phyloP scores from a whole-genome alignment of 2,113 vertebrate species.

The Sialia sialis region DNA sequence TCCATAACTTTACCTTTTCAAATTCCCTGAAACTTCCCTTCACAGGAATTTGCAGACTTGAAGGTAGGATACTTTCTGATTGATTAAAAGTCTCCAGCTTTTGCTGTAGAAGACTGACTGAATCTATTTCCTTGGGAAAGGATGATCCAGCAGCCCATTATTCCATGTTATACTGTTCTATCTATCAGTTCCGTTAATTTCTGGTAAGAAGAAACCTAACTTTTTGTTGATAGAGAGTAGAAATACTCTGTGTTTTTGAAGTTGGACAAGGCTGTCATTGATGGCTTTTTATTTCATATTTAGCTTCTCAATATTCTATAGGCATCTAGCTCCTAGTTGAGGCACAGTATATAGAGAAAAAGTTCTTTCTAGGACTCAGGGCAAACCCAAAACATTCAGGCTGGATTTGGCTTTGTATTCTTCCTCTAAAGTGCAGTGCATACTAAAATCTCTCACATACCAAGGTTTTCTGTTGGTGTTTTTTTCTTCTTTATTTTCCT shows the following conservation, averaged over 20 bases:
- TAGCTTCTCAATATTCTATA: conserved; percentile 22
- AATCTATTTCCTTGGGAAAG: neutral
- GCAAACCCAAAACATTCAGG: conserved; percentile 42
- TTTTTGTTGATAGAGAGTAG: neutral
- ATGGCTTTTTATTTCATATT: neutral
- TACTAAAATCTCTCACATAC: conserved; percentile 43
- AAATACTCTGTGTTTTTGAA: neutral
- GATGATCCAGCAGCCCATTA: neutral
- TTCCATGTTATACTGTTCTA: neutral
- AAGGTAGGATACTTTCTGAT: neutral
- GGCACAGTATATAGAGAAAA: conserved; percentile 10
- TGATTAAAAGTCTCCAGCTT: neutral
- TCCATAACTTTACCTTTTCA: neutral
- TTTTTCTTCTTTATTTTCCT: conserved; percentile 30
- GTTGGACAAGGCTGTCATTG: neutral
- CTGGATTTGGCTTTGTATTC: conserved; percentile 27
- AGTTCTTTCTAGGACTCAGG: conserved; percentile 53
- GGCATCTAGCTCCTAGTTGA: neutral
- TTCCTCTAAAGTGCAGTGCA: conserved; percentile 16
- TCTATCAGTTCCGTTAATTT: neutral
- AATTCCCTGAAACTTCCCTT: neutral
- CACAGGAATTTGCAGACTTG: neutral
- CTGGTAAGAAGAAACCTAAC: neutral
- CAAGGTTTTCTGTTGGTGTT: neutral
- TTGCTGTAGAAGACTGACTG: neutral